A percentile compares a stretch with the other conserved stretches of the same genome.
These are phyloP conservation scores for Allygus modestus DNA, from an alignment of 2,888 invertebrate genomes.

Conservation along the genomic window DNA sequence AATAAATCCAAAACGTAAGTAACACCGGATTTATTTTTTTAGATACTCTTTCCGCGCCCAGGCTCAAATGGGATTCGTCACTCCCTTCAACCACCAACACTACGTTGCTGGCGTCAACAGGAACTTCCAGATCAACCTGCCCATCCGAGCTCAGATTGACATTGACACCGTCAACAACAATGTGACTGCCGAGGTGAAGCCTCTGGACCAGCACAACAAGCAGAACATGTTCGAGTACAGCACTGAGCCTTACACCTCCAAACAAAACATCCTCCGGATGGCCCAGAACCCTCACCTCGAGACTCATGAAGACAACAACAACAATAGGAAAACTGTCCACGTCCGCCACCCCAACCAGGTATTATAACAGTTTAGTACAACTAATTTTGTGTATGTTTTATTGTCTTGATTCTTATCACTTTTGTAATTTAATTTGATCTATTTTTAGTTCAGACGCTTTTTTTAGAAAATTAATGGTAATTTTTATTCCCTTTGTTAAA, in stretches of 20 bases:
- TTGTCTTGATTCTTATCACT: no score
- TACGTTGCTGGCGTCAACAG: slow-evolving; percentile 81
- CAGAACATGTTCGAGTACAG: slow-evolving; percentile 79
- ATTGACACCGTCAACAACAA: slow-evolving; percentile 76
- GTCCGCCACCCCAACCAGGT: slow-evolving; percentile 63
- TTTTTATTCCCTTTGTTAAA: no score
- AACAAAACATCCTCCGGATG: slow-evolving; percentile 78
- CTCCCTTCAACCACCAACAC: slow-evolving; percentile 79
- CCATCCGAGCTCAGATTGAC: slow-evolving; percentile 76
- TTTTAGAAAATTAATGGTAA: no score
- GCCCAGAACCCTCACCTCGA: slow-evolving; percentile 68
- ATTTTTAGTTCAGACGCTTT: no score
- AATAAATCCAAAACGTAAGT: no score
- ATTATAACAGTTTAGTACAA: not conserved
- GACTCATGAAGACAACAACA: slow-evolving; percentile 73
- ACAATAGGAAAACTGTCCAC: slow-evolving; percentile 62
- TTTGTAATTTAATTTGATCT: no score
- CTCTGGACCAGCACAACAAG: slow-evolving; percentile 76
- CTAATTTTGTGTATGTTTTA: no score
- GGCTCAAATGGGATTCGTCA: slow-evolving; percentile 81
- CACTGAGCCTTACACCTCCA: slow-evolving; percentile 81
- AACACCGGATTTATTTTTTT: not conserved
- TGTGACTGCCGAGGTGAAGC: slow-evolving; percentile 76
- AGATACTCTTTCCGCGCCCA: slow-evolving; percentile 79
- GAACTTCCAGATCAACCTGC: slow-evolving; percentile 79